A percentile compares a stretch with the other conserved stretches of the same genome.
Conservation (phyloP, 2,113 vertebrate species). For the Ornithorhynchus anatinus region DNA sequence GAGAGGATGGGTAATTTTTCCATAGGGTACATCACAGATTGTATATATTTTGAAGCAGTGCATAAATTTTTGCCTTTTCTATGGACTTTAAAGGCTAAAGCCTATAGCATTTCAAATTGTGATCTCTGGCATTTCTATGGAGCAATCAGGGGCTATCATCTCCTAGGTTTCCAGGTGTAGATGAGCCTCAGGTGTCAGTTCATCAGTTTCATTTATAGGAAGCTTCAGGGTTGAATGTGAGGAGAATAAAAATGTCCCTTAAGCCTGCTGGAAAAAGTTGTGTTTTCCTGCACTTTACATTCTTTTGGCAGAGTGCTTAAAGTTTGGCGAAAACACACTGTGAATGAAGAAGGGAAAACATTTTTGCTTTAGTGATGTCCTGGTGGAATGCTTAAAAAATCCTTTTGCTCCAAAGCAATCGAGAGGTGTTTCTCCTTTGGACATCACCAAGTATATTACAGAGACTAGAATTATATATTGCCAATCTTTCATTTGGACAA, state of each 20-base stretch:
- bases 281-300: conserved; percentile 24
- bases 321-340: conserved; percentile 12
- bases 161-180: conserved; percentile 31
- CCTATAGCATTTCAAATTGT: conserved; percentile 50
- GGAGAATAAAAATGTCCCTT: conserved; percentile 32
- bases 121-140: conserved; percentile 45
- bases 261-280: background rate
- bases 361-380: background rate
- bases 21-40: no score
- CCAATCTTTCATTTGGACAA: conserved; percentile 50
- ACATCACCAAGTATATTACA: background rate
- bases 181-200: conserved; percentile 31
- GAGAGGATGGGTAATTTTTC: no score
- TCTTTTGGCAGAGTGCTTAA: background rate
- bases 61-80: background rate
- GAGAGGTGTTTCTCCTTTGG: background rate
- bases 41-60: no score
- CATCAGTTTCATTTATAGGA: conserved; percentile 52
- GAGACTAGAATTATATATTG: background rate
- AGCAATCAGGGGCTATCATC: conserved; percentile 13
- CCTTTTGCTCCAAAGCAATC: background rate
- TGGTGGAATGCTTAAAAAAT: background rate
- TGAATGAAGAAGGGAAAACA: background rate
- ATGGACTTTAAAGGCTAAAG: conserved; percentile 46
- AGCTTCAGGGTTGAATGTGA: conserved; percentile 35